Base-by-base conservation (phyloP, 92 coral and sea anemone genomes). In the Palythoa grandiflora region DNA sequence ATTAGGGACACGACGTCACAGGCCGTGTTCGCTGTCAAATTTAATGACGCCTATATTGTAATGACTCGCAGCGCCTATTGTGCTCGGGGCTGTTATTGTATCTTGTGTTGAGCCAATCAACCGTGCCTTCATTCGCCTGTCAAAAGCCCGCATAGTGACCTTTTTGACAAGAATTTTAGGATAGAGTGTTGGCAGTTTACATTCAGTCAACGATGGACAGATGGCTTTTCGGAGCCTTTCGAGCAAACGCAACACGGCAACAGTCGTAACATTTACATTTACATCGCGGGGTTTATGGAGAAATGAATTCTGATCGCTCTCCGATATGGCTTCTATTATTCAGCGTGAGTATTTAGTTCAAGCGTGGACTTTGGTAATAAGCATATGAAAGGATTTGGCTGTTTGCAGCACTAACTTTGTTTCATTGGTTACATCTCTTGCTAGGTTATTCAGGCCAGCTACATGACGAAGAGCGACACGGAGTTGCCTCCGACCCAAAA, bases 91-190 rank as follows among this genome's bases (percentile, higher is more conserved):
- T 81, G 86, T 81, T 81, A 91, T 94, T 94, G 88, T 85, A 81
- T 89, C 76, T 51, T 78, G 75, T 86, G 86, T 68, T 89, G 79
- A 89, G 71, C 98, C 98, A 95, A 95, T 95, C 98, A 89, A 77
- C 68, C 65, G 57, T 66, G 76, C 44, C 51, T 75, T 86, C 86
- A 87, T 55, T 90, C 81, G 92, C 91, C 93, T 91, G 88, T 93
- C 87, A 87, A 88, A 75, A 70, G 86, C 85, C 90, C 91, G 86
- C 89, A 89, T 93, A 84, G 90, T 79, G 87, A 83, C 83, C 77
- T 47, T 73, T 89, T 88, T 93, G 92, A 90, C 94, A 85, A 90
- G 90, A 83, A 84, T 89, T 65, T 87, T 90, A 90, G 84, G 92
- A 80, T 86, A 88, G 93, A 92, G 93, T 92, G 92, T 93, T 91